A percentile compares a stretch with the other conserved stretches of the same genome.
phyloP scores from a whole-genome alignment of 2,797 vertebrate species.

The Pteronotus mesoamericanus region DNA sequence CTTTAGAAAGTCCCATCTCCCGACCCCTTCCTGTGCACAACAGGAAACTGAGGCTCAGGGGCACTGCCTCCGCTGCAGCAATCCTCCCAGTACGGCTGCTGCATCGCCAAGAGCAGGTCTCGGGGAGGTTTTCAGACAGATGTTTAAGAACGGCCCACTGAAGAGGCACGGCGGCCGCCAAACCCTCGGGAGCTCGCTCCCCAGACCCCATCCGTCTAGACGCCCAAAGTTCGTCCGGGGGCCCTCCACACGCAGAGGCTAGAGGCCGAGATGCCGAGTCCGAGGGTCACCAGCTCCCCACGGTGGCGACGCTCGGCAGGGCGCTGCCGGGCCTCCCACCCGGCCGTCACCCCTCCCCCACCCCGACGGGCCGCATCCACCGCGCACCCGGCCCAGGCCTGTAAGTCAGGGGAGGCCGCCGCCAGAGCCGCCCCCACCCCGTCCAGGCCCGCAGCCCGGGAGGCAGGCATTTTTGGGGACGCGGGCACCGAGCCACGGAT shows the following conservation, averaged over 20 bases:
- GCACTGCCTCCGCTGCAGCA: conserved; percentile 19
- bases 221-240: neutral
- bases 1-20: neutral
- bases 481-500: neutral
- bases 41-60: conserved; percentile 42
- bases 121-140: neutral
- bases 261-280: neutral
- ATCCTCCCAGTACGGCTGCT: neutral
- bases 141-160: neutral
- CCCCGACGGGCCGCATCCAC: conserved; percentile 48
- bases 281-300: neutral
- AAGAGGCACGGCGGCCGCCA: neutral
- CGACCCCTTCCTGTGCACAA: neutral
- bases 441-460: conserved; percentile 52
- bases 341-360: neutral
- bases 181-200: neutral
- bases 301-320: neutral
- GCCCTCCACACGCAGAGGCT: neutral
- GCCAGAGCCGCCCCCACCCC: neutral
- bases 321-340: neutral
- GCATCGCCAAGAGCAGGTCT: neutral
- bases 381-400: neutral
- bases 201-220: neutral
- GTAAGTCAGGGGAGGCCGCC: neutral
- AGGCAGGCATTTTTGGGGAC: neutral